Percentiles rank a stretch among this genome's conserved stretches.
These are phyloP conservation scores for Melanitta fusca DNA, from an alignment of 2,797 vertebrate species.

Conservation along the genomic window DNA sequence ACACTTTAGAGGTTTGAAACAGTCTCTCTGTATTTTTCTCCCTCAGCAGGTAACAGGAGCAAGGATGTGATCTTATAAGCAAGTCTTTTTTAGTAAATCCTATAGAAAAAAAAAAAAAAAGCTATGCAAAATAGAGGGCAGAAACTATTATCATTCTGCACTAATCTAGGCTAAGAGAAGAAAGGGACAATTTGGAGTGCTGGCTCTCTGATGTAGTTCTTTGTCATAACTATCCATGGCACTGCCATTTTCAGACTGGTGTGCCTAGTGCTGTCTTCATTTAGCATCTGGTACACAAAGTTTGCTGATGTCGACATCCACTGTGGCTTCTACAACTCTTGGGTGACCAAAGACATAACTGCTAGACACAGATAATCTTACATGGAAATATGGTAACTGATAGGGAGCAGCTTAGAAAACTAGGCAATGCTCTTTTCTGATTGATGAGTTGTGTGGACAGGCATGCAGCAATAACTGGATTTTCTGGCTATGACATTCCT, in stretches of 20 bases:
- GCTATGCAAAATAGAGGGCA: neutral
- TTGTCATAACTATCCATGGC: neutral
- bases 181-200: neutral
- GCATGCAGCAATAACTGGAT: neutral
- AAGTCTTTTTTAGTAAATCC: neutral
- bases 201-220: neutral
- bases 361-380: neutral
- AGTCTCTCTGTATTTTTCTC: neutral
- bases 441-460: neutral
- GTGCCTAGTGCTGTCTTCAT: neutral
- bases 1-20: neutral
- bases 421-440: neutral
- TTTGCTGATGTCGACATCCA: neutral
- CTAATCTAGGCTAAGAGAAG: neutral
- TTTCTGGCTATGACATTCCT: neutral
- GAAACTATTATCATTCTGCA: neutral
- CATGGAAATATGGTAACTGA: neutral
- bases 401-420: neutral
- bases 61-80: neutral
- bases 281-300: accelerated
- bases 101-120: neutral
- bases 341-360: neutral
- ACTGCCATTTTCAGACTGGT: neutral
- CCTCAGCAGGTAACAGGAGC: neutral
- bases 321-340: neutral